Conservation (phyloP, 1,140 invertebrate genomes). For the Notospermus geniculatus region DNA sequence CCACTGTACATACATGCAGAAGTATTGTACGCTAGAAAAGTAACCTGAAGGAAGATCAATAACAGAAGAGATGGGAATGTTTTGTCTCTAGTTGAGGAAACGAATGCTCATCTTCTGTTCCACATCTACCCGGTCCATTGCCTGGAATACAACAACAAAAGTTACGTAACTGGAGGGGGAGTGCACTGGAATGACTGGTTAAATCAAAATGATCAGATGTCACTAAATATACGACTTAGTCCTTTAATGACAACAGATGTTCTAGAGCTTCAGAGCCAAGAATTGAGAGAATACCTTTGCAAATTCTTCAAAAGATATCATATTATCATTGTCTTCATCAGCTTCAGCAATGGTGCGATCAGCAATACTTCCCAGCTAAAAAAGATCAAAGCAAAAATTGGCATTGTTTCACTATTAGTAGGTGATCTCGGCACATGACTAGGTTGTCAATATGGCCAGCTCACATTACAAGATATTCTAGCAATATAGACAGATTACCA, state of each 20-base stretch:
- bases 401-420: too few relatives aligned
- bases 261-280: neutral
- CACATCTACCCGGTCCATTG: slow-evolving; percentile 89
- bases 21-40: too few relatives aligned
- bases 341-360: slow-evolving; percentile 96
- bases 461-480: too few relatives aligned
- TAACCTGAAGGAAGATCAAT: too few relatives aligned
- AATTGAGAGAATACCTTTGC: slow-evolving; percentile 65
- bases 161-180: slow-evolving; percentile 8
- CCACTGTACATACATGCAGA: too few relatives aligned
- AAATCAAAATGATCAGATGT: neutral
- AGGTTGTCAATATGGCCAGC: too few relatives aligned
- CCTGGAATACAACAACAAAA: slow-evolving; percentile 41
- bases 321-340: slow-evolving; percentile 91
- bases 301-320: slow-evolving; percentile 98
- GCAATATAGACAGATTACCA: too few relatives aligned
- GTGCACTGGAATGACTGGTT: neutral
- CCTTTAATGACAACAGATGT: neutral
- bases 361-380: slow-evolving; percentile 90
- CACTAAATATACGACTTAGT: neutral
- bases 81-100: slow-evolving; percentile 69
- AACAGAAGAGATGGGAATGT: too few relatives aligned
- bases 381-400: too few relatives aligned
- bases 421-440: too few relatives aligned
- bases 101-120: slow-evolving; percentile 99